A percentile compares a stretch with the other conserved stretches of the same genome.
phyloP scores from a whole-genome alignment of 2,888 invertebrate species.

The Proisotoma minuta region DNA sequence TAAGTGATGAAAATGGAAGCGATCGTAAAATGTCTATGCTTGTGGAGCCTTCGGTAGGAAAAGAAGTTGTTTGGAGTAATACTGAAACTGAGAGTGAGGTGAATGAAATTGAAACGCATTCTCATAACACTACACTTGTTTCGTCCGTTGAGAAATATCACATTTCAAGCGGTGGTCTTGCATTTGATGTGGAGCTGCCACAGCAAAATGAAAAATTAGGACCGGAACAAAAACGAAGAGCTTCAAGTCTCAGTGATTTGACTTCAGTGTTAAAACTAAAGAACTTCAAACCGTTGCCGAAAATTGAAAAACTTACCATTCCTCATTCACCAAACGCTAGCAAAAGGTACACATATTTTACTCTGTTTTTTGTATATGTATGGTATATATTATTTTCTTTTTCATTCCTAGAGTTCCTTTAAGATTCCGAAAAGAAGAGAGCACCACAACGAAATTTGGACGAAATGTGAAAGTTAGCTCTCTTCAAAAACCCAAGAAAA shows the following conservation, averaged over 20 bases:
- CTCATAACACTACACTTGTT: background rate
- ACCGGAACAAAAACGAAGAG: background rate
- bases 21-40: constrained; percentile 10
- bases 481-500: too few relatives aligned
- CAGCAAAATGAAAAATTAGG: too few relatives aligned
- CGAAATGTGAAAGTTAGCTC: too few relatives aligned
- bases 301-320: constrained; percentile 18
- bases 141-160: background rate
- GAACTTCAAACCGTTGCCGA: background rate
- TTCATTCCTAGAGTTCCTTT: too few relatives aligned
- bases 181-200: background rate
- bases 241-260: constrained; percentile 15
- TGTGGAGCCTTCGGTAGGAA: constrained; percentile 2
- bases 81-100: background rate
- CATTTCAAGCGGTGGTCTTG: background rate
- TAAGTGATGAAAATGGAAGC: too few relatives aligned
- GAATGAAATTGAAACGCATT: background rate
- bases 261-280: background rate
- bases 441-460: too few relatives aligned
- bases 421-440: too few relatives aligned
- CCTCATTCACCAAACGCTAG: constrained; percentile 23
- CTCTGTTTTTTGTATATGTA: too few relatives aligned
- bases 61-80: constrained; percentile 15
- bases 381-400: too few relatives aligned
- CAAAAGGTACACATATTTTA: constrained; percentile 8